phyloP scores from a whole-genome alignment of 1,140 invertebrate species.

The Sinonovacula constricta region DNA sequence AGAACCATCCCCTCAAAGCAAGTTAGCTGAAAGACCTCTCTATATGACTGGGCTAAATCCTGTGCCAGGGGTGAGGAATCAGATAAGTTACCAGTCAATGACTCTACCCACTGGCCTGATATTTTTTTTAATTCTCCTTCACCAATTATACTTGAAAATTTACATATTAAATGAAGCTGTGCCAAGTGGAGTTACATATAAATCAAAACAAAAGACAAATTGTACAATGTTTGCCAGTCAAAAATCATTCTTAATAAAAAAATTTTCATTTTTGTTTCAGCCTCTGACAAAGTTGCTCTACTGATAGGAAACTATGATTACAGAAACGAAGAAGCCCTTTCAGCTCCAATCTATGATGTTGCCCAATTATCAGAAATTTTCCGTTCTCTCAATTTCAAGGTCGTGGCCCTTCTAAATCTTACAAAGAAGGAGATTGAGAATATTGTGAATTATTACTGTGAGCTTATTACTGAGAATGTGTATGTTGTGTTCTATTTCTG shows the following conservation, averaged over 20 bases:
- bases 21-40: too few relatives aligned
- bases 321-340: conserved; percentile 71
- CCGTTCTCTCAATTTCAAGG: conserved; percentile 78
- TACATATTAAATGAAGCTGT: background rate
- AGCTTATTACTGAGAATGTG: conserved; percentile 77
- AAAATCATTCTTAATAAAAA: background rate
- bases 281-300: conserved; percentile 79
- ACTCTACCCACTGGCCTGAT: too few relatives aligned
- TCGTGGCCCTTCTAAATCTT: conserved; percentile 79
- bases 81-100: too few relatives aligned
- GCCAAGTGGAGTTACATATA: background rate
- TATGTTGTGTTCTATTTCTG: conserved; percentile 80
- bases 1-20: too few relatives aligned
- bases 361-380: conserved; percentile 66
- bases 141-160: background rate
- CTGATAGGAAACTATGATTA: conserved; percentile 79
- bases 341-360: conserved; percentile 77
- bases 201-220: background rate
- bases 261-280: conserved; percentile 49
- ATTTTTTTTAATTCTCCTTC: background rate
- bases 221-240: background rate
- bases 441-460: conserved; percentile 77
- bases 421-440: conserved; percentile 78
- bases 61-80: too few relatives aligned
- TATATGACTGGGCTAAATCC: too few relatives aligned